phyloP scores from a whole-genome alignment of 2,888 invertebrate genomes.

The Hipparchia semele region DNA sequence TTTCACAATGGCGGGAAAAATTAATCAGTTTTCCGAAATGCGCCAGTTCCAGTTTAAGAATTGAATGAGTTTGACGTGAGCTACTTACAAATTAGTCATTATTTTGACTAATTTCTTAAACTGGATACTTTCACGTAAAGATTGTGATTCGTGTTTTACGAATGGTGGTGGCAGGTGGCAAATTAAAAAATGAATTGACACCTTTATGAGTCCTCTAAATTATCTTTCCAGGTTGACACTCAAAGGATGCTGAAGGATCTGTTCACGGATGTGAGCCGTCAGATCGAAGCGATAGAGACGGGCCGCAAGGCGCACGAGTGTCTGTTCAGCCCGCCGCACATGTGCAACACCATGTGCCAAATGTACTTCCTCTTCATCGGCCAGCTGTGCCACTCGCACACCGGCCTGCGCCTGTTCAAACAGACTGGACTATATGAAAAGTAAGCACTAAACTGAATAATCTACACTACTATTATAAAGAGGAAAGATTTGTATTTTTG shows the following conservation, averaged over 20 bases:
- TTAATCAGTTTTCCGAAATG: too few species aligned
- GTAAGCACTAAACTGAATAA: slow-evolving; percentile 68
- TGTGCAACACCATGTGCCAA: slow-evolving; percentile 95
- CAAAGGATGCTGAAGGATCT: slow-evolving; percentile 89
- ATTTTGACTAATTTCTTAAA: too few species aligned
- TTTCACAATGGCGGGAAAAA: too few species aligned
- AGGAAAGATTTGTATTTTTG: too few species aligned
- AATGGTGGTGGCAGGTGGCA: too few species aligned
- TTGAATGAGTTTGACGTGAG: too few species aligned
- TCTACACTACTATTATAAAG: too few species aligned
- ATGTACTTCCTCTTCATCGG: slow-evolving; percentile 97
- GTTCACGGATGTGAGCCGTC: slow-evolving; percentile 90
- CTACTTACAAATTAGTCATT: too few species aligned
- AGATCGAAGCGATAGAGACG: slow-evolving; percentile 88
- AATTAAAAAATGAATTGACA: too few species aligned
- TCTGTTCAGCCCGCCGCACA: slow-evolving; percentile 93
- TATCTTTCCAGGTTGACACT: slow-evolving; percentile 82
- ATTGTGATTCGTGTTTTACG: too few species aligned
- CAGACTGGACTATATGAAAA: slow-evolving; percentile 89
- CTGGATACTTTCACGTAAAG: too few species aligned
- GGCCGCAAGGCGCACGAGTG: slow-evolving; percentile 92
- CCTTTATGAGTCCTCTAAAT: background rate
- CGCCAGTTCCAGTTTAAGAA: too few species aligned
- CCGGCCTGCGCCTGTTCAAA: slow-evolving; percentile 88
- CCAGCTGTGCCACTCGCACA: slow-evolving; percentile 88